Conservation (phyloP, 2,113 vertebrate genomes). For the Clinocottus analis region DNA sequence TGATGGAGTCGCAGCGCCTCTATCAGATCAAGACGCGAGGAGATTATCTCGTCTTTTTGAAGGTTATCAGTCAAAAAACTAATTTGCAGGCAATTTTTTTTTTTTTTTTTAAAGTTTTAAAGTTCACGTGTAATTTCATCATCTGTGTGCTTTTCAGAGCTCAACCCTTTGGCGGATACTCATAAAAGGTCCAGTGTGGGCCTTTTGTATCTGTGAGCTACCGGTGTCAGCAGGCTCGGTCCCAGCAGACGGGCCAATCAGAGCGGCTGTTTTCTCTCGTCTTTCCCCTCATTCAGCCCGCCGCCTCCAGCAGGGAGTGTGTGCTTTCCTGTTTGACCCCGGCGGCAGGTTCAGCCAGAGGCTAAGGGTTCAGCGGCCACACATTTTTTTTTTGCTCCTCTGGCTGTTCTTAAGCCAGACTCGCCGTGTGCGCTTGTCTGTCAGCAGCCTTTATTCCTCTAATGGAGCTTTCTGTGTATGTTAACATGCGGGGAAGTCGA, state of each 20-base stretch:
- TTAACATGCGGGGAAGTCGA: slow-evolving; percentile 75
- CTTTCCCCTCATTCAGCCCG: slow-evolving; percentile 60
- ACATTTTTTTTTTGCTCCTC: slow-evolving; percentile 63
- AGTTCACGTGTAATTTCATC: background rate
- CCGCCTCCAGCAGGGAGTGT: slow-evolving; percentile 69
- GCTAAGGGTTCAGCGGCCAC: slow-evolving; percentile 71
- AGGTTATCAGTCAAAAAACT: slow-evolving; percentile 3
- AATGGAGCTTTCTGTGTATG: slow-evolving; percentile 66
- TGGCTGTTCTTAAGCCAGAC: slow-evolving; percentile 44
- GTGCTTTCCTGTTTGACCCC: slow-evolving; percentile 77
- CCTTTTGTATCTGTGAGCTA: background rate
- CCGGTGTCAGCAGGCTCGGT: slow-evolving; percentile 26
- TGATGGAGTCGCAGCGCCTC: background rate
- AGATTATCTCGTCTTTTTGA: background rate
- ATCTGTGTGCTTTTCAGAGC: background rate
- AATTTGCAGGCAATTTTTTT: background rate
- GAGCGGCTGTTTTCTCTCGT: slow-evolving; percentile 52
- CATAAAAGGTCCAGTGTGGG: slow-evolving; percentile 1
- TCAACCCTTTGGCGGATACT: background rate
- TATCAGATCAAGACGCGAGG: slow-evolving; percentile 1
- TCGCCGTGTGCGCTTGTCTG: slow-evolving; percentile 42
- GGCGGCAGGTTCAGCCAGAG: slow-evolving; percentile 78
- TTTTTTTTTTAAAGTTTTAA: background rate
- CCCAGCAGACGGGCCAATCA: slow-evolving; percentile 34
- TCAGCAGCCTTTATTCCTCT: slow-evolving; percentile 61